Base-by-base conservation (phyloP, 2,113 vertebrate genomes). In the Climacteris rufus region DNA sequence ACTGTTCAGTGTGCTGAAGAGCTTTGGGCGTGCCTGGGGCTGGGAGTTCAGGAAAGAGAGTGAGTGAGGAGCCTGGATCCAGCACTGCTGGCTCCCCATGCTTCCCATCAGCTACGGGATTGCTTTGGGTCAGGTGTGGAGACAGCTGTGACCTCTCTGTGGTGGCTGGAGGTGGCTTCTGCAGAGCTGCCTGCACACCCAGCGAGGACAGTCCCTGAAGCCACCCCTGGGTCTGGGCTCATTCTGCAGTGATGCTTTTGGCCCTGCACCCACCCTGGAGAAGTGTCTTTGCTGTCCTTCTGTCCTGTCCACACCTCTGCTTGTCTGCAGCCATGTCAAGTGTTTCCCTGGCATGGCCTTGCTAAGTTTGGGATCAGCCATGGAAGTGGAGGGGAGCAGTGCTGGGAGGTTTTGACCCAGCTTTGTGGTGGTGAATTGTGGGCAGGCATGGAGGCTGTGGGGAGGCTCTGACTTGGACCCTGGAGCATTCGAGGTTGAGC, bases 301-400 rank as follows among this genome's bases (percentile, higher is more conserved):
- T 3, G 5, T 47, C 19, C n/a, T 77, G 5, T 56, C 20, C 0
- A 0, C 8, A 2, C 22, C 3, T 18, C 49, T 49, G 35, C 23
- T 65, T 71, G 83, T 49, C 79, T 78, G 70, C 44, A 71, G 47
- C 76, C 5, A 0, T 31, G 21, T 35, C 8, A 19, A 24, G 16
- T 33, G 37, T 74, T 90, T 68, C 31, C 20, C 19, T 60, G 35
- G 33, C 21, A 2, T 1, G 19, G 30, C 79, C 35, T 77, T 53
- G 45, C 53, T 37, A 14, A 63, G 37, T 80, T 79, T 66, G 69
- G 71, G 42, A 39, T 59, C 1, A 7, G 25, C 54, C 45, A n/a
- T 42, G 49, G 31, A 70, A 39, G 23, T n/a, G 45, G 66, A 84
- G 9, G 40, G 27, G 12, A 90, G 17, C 30, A 47, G 39, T 3